Base-by-base conservation (phyloP, 1,140 invertebrate species). In the Drosophila elegans region DNA sequence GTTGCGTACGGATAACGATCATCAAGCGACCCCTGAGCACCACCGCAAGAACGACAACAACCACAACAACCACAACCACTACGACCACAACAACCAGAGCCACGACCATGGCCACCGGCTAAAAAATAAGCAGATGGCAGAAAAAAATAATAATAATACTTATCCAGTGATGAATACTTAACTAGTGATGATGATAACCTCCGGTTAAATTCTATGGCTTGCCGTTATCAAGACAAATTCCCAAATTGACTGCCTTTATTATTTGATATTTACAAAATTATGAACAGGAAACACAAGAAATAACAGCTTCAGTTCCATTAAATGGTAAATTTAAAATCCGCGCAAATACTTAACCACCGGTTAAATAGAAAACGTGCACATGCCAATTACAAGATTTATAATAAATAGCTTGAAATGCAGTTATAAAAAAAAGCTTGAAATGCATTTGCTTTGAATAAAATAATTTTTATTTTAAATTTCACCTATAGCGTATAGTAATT, bases 1-100 rank as follows among this genome's bases (percentile, higher is more conserved):
- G 83, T 6, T 86, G 83, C 36, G 66, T 86, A 6, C 51, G 83
- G 10, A 81, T 86, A 7, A 82, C 79, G 12, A 74, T 86, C 12
- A 46, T 86, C 6, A 88, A 80, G 49, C 48, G 60, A 5, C 75
- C 74, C 0, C 13, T 78, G 64, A 16, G 34, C 6, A 59, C 76
- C 10, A 4, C 46, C 27, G 39, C 76, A 0, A 59, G 68, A 1
- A 25, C 69, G 2, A 66, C 82, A 2, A 60, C 80, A 0, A 68
- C 81, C 16, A 21, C 16, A 21, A 21, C 16, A 2, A 79, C 77
- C 0, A 83, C 83, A 0, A 88, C 83, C 1, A 75, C 80, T 0
- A 72, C 75, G 6, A 62, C 63, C 0, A 63, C 73, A 6, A 72
- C 78, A 9, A 45, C 56, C 3, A 16, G 34, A 5, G 25, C 72